Evolutionary conservation across 2,113 vertebrate genomes (phyloP), one percentile per base, ranked within the genome.

Genomic region (Uropsilus gracilis): DNA sequence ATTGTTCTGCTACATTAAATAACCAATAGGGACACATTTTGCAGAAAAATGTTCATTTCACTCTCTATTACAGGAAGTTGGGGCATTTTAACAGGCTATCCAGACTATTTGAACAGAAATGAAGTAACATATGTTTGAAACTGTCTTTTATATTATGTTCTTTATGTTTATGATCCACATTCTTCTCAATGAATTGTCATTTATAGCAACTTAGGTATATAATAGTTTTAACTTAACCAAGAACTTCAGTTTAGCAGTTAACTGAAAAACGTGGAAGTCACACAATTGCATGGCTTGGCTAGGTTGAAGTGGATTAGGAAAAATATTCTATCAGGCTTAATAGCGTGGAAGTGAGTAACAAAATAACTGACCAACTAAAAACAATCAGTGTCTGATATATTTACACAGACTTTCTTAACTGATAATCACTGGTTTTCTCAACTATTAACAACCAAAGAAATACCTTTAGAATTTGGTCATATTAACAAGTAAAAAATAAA

Each of bases 361-460:
- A 94, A 87, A 77, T 98, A 98, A 98, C 97, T 97, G 98, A 98
- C 96, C 99, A 99, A 98, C 98, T 98, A 99, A 98, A 97, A 98
- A 98, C 98, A 98, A 98, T 98, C 98, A 98, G 98, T 98, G 97
- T 98, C 98, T 98, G 89, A 97, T 97, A 99, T 98, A 99, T 98
- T 97, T 98, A 96, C 97, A 96, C 97, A 98, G 98, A 98, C 37
- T 13, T 73, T 8, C 30, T n/a, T 98, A 98, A 97, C 92, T 98
- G 96, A 98, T 98, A 98, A 98, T 46, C 13, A 1, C 22, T 50
- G 22, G 16, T 48, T 86, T 77, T 97, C 97, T 98, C 92, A 98
- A 97, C 98, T 98, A 98, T 98, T 98, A 96, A 95, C 96, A 98
- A 98, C 97, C 97, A 89, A 98, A 98, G 97, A 98, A 98, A 96